A percentile compares a stretch with the other conserved stretches of the same genome.
phyloP scores from a whole-genome alignment of 2,888 invertebrate species.

The Lasioglossum leucozonium region DNA sequence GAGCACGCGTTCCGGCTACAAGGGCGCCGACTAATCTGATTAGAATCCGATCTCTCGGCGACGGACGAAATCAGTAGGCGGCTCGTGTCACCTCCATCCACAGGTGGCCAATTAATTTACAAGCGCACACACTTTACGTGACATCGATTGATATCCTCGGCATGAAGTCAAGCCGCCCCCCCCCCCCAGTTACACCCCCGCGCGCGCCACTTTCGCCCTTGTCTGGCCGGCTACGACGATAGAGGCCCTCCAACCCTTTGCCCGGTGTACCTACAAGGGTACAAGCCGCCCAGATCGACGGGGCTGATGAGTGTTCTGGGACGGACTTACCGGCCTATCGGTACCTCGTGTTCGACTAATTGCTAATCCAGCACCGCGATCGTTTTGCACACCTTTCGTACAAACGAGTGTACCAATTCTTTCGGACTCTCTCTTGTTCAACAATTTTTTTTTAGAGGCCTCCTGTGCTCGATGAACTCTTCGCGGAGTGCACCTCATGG shows the following conservation, averaged over 20 bases:
- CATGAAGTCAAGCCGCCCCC: constrained; percentile 66
- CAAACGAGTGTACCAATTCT: too few species aligned
- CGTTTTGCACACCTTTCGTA: neutral
- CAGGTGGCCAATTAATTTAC: constrained; percentile 81
- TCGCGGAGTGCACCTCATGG: too few species aligned
- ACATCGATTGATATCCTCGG: constrained; percentile 78
- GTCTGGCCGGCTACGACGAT: constrained; percentile 26
- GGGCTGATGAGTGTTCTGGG: constrained; percentile 16
- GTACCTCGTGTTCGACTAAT: constrained; percentile 39
- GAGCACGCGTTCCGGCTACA: constrained; percentile 11
- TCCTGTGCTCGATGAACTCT: too few species aligned
- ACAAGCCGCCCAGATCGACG: constrained; percentile 5
- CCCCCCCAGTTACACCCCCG: constrained; percentile 33
- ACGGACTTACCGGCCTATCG: constrained; percentile 29
- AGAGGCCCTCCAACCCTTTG: constrained; percentile 34
- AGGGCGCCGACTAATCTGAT: constrained; percentile 70
- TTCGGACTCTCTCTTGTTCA: too few species aligned
- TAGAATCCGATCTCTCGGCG: constrained; percentile 68
- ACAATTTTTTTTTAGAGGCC: too few species aligned
- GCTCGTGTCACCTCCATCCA: constrained; percentile 71
- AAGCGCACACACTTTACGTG: constrained; percentile 76
- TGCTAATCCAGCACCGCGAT: neutral
- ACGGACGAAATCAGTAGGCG: constrained; percentile 67
- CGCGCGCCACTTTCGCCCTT: neutral
- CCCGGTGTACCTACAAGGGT: constrained; percentile 45